A percentile compares a stretch with the other conserved stretches of the same genome.
phyloP scores from a whole-genome alignment of 2,113 vertebrate genomes.

The Tyto alba region DNA sequence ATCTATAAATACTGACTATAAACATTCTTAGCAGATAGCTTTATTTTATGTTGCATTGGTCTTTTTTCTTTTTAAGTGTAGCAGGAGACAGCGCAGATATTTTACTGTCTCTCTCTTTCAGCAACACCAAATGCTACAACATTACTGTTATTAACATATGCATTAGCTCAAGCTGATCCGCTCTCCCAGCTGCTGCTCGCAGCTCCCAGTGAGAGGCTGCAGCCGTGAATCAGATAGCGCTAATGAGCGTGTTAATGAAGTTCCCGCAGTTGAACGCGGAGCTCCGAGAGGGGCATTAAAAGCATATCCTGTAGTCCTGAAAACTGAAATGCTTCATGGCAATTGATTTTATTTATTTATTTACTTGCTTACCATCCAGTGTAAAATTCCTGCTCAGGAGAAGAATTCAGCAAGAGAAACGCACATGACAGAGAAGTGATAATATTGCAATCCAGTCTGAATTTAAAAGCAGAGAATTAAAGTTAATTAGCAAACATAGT shows the following conservation, averaged over 20 bases:
- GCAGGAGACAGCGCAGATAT: constrained; percentile 20
- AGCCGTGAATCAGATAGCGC: constrained; percentile 55
- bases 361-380: background rate
- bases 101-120: constrained; percentile 49
- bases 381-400: background rate
- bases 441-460: background rate
- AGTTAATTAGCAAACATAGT: constrained; percentile 37
- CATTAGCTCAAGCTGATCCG: constrained; percentile 11
- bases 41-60: constrained; percentile 6
- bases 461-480: background rate
- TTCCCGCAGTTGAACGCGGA: constrained; percentile 17
- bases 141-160: constrained; percentile 63
- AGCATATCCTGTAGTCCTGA: background rate
- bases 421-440: background rate
- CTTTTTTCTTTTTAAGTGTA: background rate
- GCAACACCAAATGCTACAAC: constrained; percentile 46
- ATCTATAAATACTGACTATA: constrained; percentile 56
- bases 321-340: background rate
- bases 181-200: constrained; percentile 30
- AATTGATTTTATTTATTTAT: constrained; percentile 25
- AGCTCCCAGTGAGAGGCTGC: constrained; percentile 26
- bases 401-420: background rate
- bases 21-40: constrained; percentile 40
- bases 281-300: constrained; percentile 39
- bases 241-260: constrained; percentile 72